Conservation (phyloP, 2,797 vertebrate genomes). For the Halcyon badia region DNA sequence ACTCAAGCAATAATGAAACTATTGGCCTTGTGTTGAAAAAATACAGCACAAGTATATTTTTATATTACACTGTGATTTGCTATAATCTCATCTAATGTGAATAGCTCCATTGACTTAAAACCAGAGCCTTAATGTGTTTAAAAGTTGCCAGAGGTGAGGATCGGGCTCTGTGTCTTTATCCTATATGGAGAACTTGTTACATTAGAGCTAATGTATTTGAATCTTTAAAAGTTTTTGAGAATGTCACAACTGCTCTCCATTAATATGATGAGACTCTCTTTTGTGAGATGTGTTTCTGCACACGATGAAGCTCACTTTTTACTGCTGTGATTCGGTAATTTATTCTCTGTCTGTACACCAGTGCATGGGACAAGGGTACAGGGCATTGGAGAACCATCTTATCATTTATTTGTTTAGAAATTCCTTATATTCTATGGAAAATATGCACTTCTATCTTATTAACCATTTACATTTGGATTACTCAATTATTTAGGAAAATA, state of each 20-base stretch:
- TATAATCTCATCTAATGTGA: background rate
- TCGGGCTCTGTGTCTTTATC: background rate
- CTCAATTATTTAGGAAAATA: conserved; percentile 8
- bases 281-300: background rate
- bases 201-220: background rate
- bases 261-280: background rate
- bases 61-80: background rate
- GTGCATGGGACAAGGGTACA: background rate
- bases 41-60: background rate
- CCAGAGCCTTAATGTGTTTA: background rate
- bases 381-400: background rate
- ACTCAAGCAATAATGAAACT: background rate
- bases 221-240: background rate
- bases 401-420: background rate
- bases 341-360: background rate
- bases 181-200: fast-evolving
- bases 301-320: background rate
- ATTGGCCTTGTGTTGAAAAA: background rate
- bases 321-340: background rate
- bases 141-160: background rate
- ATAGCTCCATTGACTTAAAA: background rate
- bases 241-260: background rate
- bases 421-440: background rate
- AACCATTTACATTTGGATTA: background rate
- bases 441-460: background rate